These are phyloP conservation scores for Carettochelys insculpta DNA, from an alignment of 2,113 vertebrate species.

Conservation along the genomic window DNA sequence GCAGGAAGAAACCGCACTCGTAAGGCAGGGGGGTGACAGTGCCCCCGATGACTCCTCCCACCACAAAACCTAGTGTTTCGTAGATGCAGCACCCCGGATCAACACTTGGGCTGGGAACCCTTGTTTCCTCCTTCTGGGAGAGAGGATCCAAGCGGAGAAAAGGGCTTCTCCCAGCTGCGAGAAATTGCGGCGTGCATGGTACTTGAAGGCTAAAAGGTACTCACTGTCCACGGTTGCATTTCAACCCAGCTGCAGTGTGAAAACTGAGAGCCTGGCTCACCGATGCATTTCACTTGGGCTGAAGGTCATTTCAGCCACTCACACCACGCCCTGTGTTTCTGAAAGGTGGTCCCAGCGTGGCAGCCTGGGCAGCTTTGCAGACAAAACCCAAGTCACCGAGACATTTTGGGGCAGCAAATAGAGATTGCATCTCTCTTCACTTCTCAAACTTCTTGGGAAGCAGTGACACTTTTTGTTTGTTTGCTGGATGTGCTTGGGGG, in stretches of 20 bases:
- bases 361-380: too few species aligned
- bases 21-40: background rate
- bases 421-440: accelerated
- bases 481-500: background rate
- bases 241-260: accelerated
- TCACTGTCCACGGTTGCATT: accelerated
- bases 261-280: background rate
- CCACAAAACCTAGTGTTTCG: background rate
- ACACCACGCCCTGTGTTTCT: accelerated
- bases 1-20: accelerated
- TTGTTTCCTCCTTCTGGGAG: too few species aligned
- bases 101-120: too few species aligned
- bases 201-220: accelerated
- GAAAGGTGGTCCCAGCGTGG: too few species aligned
- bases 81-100: accelerated
- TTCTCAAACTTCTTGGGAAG: background rate
- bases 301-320: background rate
- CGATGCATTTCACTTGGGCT: background rate
- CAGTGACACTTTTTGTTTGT: accelerated
- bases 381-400: background rate
- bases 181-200: accelerated
- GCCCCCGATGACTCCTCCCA: accelerated
- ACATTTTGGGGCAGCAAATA: background rate
- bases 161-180: background rate
- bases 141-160: background rate